A percentile compares a stretch with the other conserved stretches of the same genome.
Conservation (phyloP, 1,140 invertebrate genomes). For the Apolygus lucorum region DNA sequence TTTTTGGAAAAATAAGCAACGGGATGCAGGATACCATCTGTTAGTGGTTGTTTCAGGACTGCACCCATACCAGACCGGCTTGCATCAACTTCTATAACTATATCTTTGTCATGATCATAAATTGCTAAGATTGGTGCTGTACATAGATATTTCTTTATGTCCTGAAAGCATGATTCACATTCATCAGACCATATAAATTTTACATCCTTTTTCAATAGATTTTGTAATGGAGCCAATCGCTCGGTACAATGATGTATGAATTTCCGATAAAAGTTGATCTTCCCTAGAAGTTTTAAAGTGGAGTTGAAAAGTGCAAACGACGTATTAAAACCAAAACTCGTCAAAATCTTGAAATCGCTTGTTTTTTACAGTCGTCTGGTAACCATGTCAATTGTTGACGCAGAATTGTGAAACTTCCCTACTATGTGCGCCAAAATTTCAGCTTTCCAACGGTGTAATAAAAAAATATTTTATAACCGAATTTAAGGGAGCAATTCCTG, state of each 20-base stretch:
- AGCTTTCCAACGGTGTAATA: no score
- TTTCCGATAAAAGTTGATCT: constrained; percentile 30
- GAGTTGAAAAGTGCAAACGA: no score
- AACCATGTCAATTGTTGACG: no score
- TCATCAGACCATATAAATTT: constrained; percentile 35
- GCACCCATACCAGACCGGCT: constrained; percentile 22
- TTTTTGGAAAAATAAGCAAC: constrained; percentile 35
- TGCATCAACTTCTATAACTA: constrained; percentile 38
- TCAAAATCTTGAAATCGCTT: no score
- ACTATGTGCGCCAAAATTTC: no score
- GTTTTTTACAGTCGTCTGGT: no score
- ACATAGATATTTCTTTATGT: constrained; percentile 37
- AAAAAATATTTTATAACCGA: no score
- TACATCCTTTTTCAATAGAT: constrained; percentile 36
- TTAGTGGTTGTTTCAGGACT: constrained; percentile 36
- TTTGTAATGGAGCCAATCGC: constrained; percentile 36
- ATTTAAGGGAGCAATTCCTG: no score
- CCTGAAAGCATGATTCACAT: constrained; percentile 37
- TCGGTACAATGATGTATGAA: constrained; percentile 36
- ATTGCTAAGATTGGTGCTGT: constrained; percentile 37
- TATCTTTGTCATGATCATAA: constrained; percentile 29
- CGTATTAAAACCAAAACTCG: no score
- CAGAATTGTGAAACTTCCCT: no score
- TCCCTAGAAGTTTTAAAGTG: constrained; percentile 32
- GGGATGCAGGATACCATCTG: constrained; percentile 33